These are phyloP conservation scores for Tor tambroides DNA, from an alignment of 2,113 vertebrate species.

Conservation along the genomic window DNA sequence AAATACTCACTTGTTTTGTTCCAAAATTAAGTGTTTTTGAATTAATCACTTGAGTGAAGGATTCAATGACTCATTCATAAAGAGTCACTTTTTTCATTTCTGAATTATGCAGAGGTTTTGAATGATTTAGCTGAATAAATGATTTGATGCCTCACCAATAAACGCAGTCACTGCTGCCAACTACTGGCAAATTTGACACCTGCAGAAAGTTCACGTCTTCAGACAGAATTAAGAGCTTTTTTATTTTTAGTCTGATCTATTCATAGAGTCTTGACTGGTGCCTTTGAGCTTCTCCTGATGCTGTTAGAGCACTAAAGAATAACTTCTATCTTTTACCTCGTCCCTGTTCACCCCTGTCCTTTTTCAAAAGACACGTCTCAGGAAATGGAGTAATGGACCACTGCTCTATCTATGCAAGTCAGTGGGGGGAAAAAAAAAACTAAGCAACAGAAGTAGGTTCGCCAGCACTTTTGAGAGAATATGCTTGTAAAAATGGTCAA, in stretches of 20 bases:
- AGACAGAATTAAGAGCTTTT: conserved; percentile 3
- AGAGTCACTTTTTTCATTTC: neutral
- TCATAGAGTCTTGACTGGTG: neutral
- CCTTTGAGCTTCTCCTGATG: conserved; percentile 16
- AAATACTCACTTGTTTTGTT: neutral
- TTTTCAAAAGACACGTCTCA: neutral
- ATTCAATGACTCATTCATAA: neutral
- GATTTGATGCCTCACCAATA: neutral
- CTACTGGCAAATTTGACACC: neutral
- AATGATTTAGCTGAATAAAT: neutral
- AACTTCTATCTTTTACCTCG: neutral
- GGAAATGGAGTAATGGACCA: conserved; percentile 20
- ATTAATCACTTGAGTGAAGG: neutral
- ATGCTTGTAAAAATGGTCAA: neutral
- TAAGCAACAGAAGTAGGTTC: neutral
- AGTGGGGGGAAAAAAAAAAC: neutral
- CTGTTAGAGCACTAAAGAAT: conserved; percentile 9
- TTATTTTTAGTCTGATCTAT: conserved; percentile 15
- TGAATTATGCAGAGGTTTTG: neutral
- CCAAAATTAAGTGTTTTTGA: neutral
- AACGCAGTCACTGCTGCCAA: neutral
- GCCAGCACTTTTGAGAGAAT: neutral
- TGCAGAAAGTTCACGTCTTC: neutral
- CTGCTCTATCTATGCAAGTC: conserved; percentile 18
- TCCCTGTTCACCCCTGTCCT: conserved; percentile 15